Conservation (phyloP, 2,888 invertebrate genomes). For the Polydrusus pterygomalis region DNA sequence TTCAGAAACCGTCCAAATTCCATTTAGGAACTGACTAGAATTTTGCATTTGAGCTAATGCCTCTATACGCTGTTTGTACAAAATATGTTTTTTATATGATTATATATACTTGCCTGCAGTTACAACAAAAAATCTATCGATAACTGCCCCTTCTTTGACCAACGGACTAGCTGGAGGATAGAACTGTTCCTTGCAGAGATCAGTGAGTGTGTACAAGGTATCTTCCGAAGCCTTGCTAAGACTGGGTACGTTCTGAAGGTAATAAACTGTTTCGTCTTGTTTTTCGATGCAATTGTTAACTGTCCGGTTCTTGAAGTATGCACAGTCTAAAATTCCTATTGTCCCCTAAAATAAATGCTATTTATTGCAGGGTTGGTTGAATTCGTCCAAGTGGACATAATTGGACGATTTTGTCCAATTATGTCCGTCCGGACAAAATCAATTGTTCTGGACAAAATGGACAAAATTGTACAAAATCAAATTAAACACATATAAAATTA, state of each 20-base stretch:
- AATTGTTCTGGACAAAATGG: too few species aligned
- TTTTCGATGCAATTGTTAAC: slow-evolving; percentile 89
- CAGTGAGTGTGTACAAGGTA: slow-evolving; percentile 87
- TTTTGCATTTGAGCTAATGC: too few species aligned
- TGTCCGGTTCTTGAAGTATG: slow-evolving; percentile 92
- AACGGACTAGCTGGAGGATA: slow-evolving; percentile 86
- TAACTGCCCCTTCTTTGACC: slow-evolving; percentile 87
- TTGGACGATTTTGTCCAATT: too few species aligned
- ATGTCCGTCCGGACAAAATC: too few species aligned
- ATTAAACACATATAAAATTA: too few species aligned
- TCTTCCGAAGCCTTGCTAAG: slow-evolving; percentile 82
- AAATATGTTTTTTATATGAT: background rate
- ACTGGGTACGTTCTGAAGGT: slow-evolving; percentile 87
- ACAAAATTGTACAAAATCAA: too few species aligned
- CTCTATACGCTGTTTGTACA: too few species aligned
- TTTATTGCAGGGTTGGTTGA: too few species aligned
- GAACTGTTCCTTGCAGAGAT: slow-evolving; percentile 90
- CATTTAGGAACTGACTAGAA: too few species aligned
- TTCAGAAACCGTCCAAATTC: too few species aligned
- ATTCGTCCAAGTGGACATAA: too few species aligned
- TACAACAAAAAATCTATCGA: slow-evolving; percentile 93
- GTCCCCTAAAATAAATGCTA: slow-evolving; percentile 70
- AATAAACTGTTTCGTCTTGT: slow-evolving; percentile 88
- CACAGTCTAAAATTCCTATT: slow-evolving; percentile 91
- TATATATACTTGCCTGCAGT: slow-evolving; percentile 76